Conservation (phyloP, 2,888 invertebrate genomes). For the Neocrepidodera transversa region DNA sequence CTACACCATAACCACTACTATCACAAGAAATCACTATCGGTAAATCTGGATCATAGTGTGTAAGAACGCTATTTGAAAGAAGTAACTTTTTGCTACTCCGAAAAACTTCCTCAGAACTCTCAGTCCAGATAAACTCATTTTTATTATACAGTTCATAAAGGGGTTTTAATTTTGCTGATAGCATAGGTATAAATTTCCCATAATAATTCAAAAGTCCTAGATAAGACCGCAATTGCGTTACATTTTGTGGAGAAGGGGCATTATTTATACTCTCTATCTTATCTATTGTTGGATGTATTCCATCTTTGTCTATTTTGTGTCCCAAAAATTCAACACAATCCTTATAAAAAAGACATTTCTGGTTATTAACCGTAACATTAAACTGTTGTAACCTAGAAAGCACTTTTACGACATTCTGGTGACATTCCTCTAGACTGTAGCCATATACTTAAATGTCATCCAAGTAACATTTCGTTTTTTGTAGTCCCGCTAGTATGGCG, state of each 20-base stretch:
- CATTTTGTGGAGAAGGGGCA: neutral
- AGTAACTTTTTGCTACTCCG: slow-evolving; percentile 1
- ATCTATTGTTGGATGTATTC: neutral
- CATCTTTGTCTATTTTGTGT: no score
- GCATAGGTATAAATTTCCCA: slow-evolving; percentile 7
- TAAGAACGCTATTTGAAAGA: slow-evolving; percentile 9
- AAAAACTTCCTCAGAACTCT: neutral
- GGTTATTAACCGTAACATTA: no score
- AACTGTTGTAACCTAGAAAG: no score
- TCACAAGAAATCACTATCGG: slow-evolving; percentile 41
- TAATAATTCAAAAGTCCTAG: neutral
- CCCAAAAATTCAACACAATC: no score
- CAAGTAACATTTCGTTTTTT: neutral
- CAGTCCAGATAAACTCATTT: neutral
- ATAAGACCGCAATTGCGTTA: neutral
- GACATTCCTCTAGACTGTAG: neutral
- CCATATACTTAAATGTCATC: neutral
- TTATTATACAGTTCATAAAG: slow-evolving; percentile 28
- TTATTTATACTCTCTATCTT: neutral
- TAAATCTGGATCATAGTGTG: slow-evolving; percentile 37
- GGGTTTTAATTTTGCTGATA: slow-evolving; percentile 28
- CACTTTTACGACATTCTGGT: no score
- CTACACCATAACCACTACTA: slow-evolving; percentile 41
- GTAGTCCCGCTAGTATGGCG: neutral
- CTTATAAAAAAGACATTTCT: no score